A percentile compares a stretch with the other conserved stretches of the same genome.
These are phyloP conservation scores for Pseudococcus jackbeardsleyi DNA, from an alignment of 2,888 invertebrate species.

Conservation along the genomic window DNA sequence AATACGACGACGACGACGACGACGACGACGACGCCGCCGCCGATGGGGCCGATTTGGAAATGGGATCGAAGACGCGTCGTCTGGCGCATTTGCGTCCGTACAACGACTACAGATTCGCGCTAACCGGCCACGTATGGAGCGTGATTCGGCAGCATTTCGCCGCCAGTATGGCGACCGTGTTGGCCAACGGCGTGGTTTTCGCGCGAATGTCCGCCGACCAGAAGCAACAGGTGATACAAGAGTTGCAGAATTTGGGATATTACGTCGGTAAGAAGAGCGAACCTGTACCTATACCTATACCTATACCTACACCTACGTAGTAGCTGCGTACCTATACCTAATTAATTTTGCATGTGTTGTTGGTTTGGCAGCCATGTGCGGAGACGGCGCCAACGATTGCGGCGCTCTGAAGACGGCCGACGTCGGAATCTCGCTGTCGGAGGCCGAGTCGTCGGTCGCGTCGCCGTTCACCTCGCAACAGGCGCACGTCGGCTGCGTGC, in stretches of 20 bases:
- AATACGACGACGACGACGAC: too few species aligned
- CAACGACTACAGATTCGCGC: conserved; percentile 72
- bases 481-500: conserved; percentile 85
- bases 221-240: conserved; percentile 82
- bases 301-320: too few species aligned
- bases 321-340: too few species aligned
- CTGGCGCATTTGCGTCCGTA: too few species aligned
- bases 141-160: conserved; percentile 79
- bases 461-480: conserved; percentile 90
- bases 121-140: conserved; percentile 84
- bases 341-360: too few species aligned
- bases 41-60: conserved; percentile 27
- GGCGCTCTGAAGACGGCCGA: conserved; percentile 90
- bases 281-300: too few species aligned
- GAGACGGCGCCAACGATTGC: conserved; percentile 88
- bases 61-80: not conserved
- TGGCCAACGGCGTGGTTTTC: conserved; percentile 80
- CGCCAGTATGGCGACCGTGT: conserved; percentile 78
- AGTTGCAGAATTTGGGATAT: conserved; percentile 79
- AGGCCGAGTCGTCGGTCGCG: conserved; percentile 90
- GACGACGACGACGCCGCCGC: not conserved
- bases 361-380: conserved; percentile 77
- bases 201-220: conserved; percentile 87
- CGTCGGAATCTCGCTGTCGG: conserved; percentile 88
- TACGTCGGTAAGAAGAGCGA: conserved; percentile 75